phyloP scores from a whole-genome alignment of 2,797 vertebrate species.

The Sebastes cheni region DNA sequence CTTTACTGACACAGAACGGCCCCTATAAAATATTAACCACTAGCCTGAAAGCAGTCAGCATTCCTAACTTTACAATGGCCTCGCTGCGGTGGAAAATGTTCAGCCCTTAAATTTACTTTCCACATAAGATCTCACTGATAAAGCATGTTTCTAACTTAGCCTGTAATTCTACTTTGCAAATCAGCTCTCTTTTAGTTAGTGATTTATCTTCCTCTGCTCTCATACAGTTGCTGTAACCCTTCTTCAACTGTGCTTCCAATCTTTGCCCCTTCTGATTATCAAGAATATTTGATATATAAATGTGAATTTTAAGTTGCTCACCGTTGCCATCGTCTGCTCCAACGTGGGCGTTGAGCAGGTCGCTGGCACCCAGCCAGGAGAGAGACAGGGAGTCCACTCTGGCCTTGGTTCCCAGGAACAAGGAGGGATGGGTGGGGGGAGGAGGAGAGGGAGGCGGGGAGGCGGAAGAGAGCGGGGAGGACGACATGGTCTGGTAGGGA shows the following conservation, averaged over 20 bases:
- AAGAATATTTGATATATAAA: too few relatives aligned
- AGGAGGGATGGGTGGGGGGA: slow-evolving; percentile 51
- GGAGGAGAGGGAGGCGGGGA: slow-evolving; percentile 64
- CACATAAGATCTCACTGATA: accelerated
- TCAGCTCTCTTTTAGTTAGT: background rate
- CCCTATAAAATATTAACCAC: background rate
- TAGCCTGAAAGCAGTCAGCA: background rate
- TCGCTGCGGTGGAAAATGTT: background rate
- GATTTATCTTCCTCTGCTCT: too few relatives aligned
- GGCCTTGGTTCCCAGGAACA: slow-evolving; percentile 71
- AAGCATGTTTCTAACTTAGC: background rate
- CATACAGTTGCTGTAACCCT: too few relatives aligned
- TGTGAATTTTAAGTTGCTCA: slow-evolving; percentile 27
- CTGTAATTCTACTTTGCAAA: background rate
- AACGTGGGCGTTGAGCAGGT: slow-evolving; percentile 57
- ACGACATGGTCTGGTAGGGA: slow-evolving; percentile 65
- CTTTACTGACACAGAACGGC: background rate
- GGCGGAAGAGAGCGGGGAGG: slow-evolving; percentile 51
- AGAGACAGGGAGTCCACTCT: slow-evolving; percentile 62
- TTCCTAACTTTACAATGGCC: background rate
- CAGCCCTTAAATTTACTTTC: accelerated
- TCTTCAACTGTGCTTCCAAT: background rate
- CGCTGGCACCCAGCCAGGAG: slow-evolving; percentile 67
- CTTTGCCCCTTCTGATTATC: background rate
- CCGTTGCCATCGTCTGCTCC: slow-evolving; percentile 70